Base-by-base conservation (phyloP, 2,113 vertebrate species). In the Brachirus orientalis region DNA sequence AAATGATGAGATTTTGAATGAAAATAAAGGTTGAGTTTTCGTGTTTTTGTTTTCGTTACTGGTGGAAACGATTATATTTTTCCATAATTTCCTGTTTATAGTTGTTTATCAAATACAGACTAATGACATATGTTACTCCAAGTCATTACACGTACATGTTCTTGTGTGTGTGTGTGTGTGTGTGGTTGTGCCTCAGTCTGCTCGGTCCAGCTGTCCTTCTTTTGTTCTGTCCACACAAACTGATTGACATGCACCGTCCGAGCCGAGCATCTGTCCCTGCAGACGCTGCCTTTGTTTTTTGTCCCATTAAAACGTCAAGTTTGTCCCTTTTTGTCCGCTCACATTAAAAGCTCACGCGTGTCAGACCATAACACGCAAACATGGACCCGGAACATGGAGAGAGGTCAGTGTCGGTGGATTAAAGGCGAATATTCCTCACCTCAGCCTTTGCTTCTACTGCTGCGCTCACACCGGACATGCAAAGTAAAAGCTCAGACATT, bases 221-320 rank as follows among this genome's bases (percentile, higher is more conserved):
- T 83, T 88, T 88, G 84, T 88, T 79, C 63, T 11, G 18, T 22
- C 69, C 63, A 47, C 81, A 14, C 71, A 54, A 58, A 62, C 75
- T 82, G 72, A 82, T 89, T 83, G 82, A n/a, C 79, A 88, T 83
- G 57, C 84, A 52, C 47, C 83, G 6, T 85, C 77, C 82, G 2
- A 11, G 44, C 22, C 2, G 22, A 80, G 88, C 88, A 90, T 86
- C 86, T 88, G 88, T 75, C 82, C 69, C 60, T 2, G 59, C 82
- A 82, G 82, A 83, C 52, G 52, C 65, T 60, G 77, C 72, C 54
- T 79, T 88, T 88, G 86, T 89, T 53, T 17, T 89, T 53, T 17
- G 0, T 37, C 28, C 28, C 28, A 28, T 57, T 33, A 37, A 63
- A 72, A 60, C 63, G 60, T 44, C 18, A 78, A 51, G 68, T 76